phyloP scores from a whole-genome alignment of 2,797 vertebrate genomes.

The Perdix hodgsoniae region DNA sequence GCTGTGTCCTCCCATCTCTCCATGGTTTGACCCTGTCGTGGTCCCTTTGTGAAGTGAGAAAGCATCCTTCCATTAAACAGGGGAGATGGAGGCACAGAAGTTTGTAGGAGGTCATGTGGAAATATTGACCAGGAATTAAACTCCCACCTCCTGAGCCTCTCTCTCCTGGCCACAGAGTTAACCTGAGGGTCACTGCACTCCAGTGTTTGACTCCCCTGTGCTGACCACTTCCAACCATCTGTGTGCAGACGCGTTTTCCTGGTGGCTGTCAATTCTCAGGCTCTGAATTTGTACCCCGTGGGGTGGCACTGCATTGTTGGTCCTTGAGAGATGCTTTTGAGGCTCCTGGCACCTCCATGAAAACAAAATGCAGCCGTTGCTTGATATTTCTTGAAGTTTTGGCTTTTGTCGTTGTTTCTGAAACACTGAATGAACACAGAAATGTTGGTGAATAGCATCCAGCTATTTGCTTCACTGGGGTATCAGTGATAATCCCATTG shows the following conservation, averaged over 20 bases:
- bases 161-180: rapidly evolving
- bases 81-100: not conserved
- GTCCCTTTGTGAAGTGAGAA: not conserved
- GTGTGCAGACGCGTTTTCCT: not conserved
- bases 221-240: not conserved
- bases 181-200: not conserved
- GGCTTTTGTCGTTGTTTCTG: not conserved
- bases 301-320: not conserved
- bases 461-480: not conserved
- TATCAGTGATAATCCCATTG: not conserved
- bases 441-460: not conserved
- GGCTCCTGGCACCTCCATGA: not conserved
- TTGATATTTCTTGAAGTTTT: not conserved
- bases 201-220: not conserved
- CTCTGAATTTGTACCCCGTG: not conserved
- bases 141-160: not conserved
- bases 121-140: not conserved
- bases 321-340: not conserved
- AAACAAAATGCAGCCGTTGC: not conserved
- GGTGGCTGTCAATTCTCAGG: not conserved
- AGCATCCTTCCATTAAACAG: rapidly evolving
- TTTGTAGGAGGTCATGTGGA: not conserved
- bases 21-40: rapidly evolving
- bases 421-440: not conserved
- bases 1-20: not conserved